phyloP scores from a whole-genome alignment of 2,888 invertebrate species.

The Apoderus coryli region DNA sequence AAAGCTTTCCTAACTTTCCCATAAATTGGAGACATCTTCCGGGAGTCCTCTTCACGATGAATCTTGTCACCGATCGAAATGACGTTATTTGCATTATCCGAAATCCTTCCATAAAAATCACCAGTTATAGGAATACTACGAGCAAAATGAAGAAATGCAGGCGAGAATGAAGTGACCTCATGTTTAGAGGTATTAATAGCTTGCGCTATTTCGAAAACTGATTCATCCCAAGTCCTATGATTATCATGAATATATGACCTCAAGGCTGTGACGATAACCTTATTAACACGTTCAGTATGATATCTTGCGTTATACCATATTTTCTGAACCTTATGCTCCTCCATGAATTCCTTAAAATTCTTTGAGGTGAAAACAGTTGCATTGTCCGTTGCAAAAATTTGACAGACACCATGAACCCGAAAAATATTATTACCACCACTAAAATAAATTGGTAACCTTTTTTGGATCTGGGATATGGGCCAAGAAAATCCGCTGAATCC shows the following conservation, averaged over 20 bases:
- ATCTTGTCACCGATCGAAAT: slow-evolving; percentile 7
- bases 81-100: slow-evolving; percentile 10
- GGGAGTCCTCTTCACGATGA: slow-evolving; percentile 10
- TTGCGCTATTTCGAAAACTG: slow-evolving; percentile 12
- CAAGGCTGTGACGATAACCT: slow-evolving; percentile 21
- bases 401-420: slow-evolving; percentile 12
- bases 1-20: slow-evolving; percentile 11
- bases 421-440: slow-evolving; percentile 14
- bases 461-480: slow-evolving; percentile 14
- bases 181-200: slow-evolving; percentile 15
- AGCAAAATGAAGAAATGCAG: slow-evolving; percentile 15
- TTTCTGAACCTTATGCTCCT: slow-evolving; percentile 14
- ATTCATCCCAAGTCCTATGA: slow-evolving; percentile 13
- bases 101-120: slow-evolving; percentile 14
- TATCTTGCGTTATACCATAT: slow-evolving; percentile 20
- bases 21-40: slow-evolving; percentile 12
- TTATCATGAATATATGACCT: slow-evolving; percentile 12
- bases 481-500: slow-evolving; percentile 14
- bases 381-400: slow-evolving; percentile 12
- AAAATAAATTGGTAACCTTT: slow-evolving; percentile 13
- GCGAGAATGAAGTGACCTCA: slow-evolving; percentile 14
- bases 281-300: slow-evolving; percentile 23
- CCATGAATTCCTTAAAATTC: slow-evolving; percentile 12
- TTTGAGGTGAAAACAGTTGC: slow-evolving; percentile 10
- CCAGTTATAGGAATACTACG: slow-evolving; percentile 14